These are phyloP conservation scores for Decapterus maruadsi DNA, from an alignment of 2,797 vertebrate species.

Conservation along the genomic window DNA sequence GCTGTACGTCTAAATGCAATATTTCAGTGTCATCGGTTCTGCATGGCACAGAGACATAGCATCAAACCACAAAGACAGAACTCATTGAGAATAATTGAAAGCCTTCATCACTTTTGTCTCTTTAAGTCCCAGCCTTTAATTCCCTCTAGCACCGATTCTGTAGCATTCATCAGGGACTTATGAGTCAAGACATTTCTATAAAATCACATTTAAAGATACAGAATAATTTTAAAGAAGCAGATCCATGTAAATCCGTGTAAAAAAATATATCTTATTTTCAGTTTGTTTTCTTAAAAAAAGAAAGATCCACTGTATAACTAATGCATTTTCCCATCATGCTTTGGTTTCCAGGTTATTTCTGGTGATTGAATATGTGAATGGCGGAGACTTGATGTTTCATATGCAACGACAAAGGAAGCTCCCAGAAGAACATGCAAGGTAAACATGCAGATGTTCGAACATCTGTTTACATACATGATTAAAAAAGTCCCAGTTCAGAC, in stretches of 20 bases:
- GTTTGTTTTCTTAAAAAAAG: not conserved
- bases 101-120: too few species aligned
- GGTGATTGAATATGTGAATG: conserved; percentile 98
- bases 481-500: not conserved
- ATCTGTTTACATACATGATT: conserved; percentile 4
- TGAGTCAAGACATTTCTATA: not conserved
- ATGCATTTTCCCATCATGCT: conserved; percentile 16
- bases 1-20: too few species aligned
- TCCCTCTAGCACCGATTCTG: not conserved
- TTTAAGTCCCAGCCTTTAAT: not conserved
- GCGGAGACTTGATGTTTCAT: conserved; percentile 99
- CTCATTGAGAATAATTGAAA: too few species aligned
- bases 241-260: not conserved
- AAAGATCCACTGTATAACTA: not conserved
- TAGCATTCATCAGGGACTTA: not conserved
- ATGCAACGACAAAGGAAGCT: conserved; percentile 99
- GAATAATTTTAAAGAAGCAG: not conserved
- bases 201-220: not conserved
- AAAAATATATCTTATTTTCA: not conserved
- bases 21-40: too few species aligned
- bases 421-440: conserved; percentile 97
- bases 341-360: conserved; percentile 90
- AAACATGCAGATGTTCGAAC: conserved; percentile 51
- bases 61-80: too few species aligned
- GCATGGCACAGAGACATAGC: too few species aligned